Evolutionary conservation across 2,797 vertebrate species (phyloP).

Genomic region (Amblyopsis hoosieri): DNA sequence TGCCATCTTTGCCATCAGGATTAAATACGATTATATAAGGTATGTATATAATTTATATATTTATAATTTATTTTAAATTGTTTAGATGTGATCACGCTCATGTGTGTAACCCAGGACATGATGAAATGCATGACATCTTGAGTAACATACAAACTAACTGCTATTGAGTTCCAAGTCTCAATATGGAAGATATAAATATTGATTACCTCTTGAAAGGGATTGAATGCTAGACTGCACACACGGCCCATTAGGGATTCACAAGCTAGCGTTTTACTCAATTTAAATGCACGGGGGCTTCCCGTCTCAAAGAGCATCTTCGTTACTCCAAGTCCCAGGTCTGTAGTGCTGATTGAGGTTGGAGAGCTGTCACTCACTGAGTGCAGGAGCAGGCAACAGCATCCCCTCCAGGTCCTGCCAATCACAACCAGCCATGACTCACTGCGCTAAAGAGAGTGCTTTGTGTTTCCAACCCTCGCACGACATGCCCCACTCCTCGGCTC

Average conservation of each 20-base stretch:
- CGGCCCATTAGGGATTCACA: background rate
- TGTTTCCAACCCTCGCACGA: slow-evolving; percentile 6
- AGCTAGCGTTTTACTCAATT: background rate
- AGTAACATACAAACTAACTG: background rate
- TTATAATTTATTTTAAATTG: background rate
- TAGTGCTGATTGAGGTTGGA: slow-evolving; percentile 15
- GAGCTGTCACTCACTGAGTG: slow-evolving; percentile 12
- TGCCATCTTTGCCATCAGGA: no score
- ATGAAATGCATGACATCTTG: slow-evolving; percentile 1
- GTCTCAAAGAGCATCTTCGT: background rate
- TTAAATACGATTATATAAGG: no score
- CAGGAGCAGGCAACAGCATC: slow-evolving; percentile 13
- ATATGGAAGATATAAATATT: slow-evolving; percentile 11
- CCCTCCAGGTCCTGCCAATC: slow-evolving; percentile 37
- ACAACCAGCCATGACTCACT: slow-evolving; percentile 16
- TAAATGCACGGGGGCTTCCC: background rate
- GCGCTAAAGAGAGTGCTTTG: slow-evolving; percentile 22
- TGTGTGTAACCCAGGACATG: background rate
- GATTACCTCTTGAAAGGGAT: slow-evolving; percentile 18
- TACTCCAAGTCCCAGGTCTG: slow-evolving; percentile 7
- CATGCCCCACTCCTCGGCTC: slow-evolving; percentile 20
- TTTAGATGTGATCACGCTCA: background rate
- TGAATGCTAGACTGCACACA: background rate
- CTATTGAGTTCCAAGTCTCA: slow-evolving; percentile 24
- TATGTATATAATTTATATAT: no score